phyloP scores from a whole-genome alignment of 2,797 vertebrate species.

The Urocyon cinereoargenteus region DNA sequence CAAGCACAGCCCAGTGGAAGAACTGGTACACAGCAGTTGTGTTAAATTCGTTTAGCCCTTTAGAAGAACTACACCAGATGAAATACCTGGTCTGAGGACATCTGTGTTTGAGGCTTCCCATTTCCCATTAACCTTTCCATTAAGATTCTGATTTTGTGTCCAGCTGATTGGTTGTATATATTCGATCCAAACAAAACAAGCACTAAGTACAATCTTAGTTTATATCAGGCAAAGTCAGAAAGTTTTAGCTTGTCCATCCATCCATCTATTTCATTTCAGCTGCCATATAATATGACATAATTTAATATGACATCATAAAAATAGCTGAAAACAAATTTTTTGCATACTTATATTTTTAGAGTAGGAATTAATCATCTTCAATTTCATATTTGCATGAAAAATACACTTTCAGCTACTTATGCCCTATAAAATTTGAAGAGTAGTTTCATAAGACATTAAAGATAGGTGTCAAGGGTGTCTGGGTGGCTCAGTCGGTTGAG shows the following conservation, averaged over 20 bases:
- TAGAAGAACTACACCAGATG: background rate
- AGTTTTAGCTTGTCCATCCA: background rate
- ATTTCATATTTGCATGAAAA: background rate
- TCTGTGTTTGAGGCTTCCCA: background rate
- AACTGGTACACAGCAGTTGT: background rate
- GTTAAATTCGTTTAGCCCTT: background rate
- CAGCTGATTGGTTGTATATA: background rate
- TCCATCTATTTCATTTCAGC: background rate
- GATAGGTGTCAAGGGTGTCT: background rate
- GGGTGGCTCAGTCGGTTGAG: too few species aligned
- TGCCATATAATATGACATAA: background rate
- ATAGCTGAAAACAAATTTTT: background rate
- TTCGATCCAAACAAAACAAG: background rate
- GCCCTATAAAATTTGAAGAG: background rate
- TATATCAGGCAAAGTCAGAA: slow-evolving; percentile 9
- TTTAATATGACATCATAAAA: slow-evolving; percentile 34
- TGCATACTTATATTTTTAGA: slow-evolving; percentile 10
- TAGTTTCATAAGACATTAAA: background rate
- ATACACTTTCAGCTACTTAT: background rate
- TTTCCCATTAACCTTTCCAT: background rate
- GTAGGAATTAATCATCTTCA: background rate
- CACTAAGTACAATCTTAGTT: background rate
- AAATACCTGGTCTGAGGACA: background rate
- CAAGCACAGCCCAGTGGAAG: background rate
- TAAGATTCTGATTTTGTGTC: background rate